Conservation (phyloP, 2,888 invertebrate species). For the Hydrotaea cyrtoneurina region DNA sequence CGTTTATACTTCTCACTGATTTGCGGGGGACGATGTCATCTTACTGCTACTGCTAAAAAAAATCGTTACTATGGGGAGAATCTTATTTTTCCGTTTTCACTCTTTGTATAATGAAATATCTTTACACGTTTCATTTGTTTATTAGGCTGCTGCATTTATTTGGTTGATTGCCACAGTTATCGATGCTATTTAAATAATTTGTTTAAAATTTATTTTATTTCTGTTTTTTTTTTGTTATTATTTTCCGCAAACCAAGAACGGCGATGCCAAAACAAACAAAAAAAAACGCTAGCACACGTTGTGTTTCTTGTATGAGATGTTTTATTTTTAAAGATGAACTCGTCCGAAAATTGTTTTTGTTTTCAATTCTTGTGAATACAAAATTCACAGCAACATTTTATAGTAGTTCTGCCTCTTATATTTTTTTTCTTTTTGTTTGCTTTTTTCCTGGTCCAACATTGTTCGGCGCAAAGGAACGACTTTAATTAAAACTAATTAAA, state of each 20-base stretch:
- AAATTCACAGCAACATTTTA: slow-evolving; percentile 29
- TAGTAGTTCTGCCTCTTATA: background rate
- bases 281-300: slow-evolving; percentile 51
- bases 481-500: slow-evolving; percentile 66
- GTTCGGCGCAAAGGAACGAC: slow-evolving; percentile 39
- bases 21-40: background rate
- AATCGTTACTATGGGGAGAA: too few species aligned
- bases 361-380: slow-evolving; percentile 27
- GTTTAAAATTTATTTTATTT: slow-evolving; percentile 44
- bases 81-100: background rate
- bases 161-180: background rate
- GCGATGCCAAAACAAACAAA: background rate
- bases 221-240: slow-evolving; percentile 58
- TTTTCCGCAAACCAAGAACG: slow-evolving; percentile 33
- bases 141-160: slow-evolving; percentile 2
- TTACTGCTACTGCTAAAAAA: too few species aligned
- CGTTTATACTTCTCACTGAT: too few species aligned
- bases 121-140: slow-evolving; percentile 24
- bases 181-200: slow-evolving; percentile 50
- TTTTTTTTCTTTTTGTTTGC: background rate
- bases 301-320: slow-evolving; percentile 43
- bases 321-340: slow-evolving; percentile 69
- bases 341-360: slow-evolving; percentile 37
- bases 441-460: background rate
- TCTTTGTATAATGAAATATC: too few species aligned